phyloP scores from a whole-genome alignment of 1,140 invertebrate genomes.

The Camponotus vicinus region DNA sequence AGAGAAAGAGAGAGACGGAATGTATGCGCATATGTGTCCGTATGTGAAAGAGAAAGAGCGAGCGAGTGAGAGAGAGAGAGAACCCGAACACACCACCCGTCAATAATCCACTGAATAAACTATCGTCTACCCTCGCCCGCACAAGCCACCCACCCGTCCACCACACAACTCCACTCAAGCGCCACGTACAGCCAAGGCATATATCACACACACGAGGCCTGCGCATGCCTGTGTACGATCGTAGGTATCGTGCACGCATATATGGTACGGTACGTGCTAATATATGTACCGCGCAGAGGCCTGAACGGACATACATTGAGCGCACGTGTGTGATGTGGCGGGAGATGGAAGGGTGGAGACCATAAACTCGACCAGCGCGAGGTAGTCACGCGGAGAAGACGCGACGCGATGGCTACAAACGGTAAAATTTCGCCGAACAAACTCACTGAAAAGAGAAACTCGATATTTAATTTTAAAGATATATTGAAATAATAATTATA shows the following conservation, averaged over 20 bases:
- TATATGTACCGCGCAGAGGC: constrained; percentile 70
- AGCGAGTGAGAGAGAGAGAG: constrained; percentile 25
- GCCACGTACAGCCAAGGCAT: constrained; percentile 74
- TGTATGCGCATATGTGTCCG: no score
- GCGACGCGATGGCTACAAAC: constrained; percentile 64
- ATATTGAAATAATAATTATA: neutral
- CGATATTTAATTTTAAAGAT: neutral
- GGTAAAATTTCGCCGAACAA: constrained; percentile 44
- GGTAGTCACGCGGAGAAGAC: constrained; percentile 67
- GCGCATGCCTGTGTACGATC: constrained; percentile 20
- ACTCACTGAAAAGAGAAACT: constrained; percentile 53
- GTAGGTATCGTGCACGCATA: constrained; percentile 8
- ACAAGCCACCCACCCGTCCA: constrained; percentile 79
- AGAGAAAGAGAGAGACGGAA: constrained; percentile 36
- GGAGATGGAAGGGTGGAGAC: constrained; percentile 45
- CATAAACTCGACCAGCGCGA: constrained; percentile 71
- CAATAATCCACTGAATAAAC: constrained; percentile 87
- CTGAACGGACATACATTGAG: constrained; percentile 53
- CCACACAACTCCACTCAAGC: constrained; percentile 77
- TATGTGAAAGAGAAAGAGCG: constrained; percentile 12
- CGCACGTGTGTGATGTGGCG: neutral
- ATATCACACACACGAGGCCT: constrained; percentile 71
- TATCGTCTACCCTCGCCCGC: constrained; percentile 82
- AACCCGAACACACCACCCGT: constrained; percentile 82
- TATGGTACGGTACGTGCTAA: constrained; percentile 65